Conservation (phyloP, 1,140 invertebrate species). For the Aphelenchoides avenae region DNA sequence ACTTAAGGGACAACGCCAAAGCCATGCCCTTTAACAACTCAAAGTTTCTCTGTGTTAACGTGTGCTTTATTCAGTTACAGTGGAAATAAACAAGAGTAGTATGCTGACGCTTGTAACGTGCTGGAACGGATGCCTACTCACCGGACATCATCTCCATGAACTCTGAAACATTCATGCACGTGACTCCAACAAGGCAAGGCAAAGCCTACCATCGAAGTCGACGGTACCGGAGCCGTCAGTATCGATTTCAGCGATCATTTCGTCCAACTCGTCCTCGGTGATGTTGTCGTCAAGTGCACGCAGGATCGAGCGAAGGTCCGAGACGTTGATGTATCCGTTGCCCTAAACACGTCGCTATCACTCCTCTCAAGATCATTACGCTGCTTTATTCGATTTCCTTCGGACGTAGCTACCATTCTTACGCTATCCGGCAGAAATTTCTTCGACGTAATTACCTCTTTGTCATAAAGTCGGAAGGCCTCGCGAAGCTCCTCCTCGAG, state of each 20-base stretch:
- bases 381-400: conserved; percentile 2
- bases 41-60: no score
- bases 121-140: no score
- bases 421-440: no score
- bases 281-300: conserved; percentile 85
- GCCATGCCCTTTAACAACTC: no score
- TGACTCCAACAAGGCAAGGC: conserved; percentile 6
- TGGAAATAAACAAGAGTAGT: no score
- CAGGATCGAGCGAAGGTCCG: conserved; percentile 81
- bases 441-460: conserved; percentile 52
- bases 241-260: conserved; percentile 93
- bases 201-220: conserved; percentile 77
- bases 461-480: conserved; percentile 79
- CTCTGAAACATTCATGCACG: conserved; percentile 43
- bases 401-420: conserved; percentile 2
- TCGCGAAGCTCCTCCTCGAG: conserved; percentile 77
- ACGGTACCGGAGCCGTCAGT: conserved; percentile 85
- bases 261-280: conserved; percentile 82
- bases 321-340: conserved; percentile 90
- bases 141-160: conserved; percentile 60
- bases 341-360: no score
- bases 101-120: no score
- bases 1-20: no score
- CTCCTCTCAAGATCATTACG: no score
- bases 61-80: no score